These are phyloP conservation scores for Loris lydekkerianus DNA, from an alignment of 2,797 vertebrate genomes.

Conservation along the genomic window DNA sequence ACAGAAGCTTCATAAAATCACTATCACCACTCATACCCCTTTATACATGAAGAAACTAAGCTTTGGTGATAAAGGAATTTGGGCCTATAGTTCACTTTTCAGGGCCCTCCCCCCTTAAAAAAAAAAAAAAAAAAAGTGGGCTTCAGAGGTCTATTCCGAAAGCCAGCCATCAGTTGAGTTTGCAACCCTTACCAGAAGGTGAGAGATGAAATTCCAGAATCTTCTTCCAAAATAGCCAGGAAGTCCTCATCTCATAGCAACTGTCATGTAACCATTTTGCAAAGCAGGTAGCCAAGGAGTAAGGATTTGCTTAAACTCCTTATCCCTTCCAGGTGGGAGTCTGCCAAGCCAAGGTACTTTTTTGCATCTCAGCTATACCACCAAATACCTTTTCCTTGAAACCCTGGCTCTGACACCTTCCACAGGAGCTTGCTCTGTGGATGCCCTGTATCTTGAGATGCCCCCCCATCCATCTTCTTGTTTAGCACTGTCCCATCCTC, in stretches of 20 bases:
- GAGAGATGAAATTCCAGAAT: background rate
- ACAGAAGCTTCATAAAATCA: fast-evolving
- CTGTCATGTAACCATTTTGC: background rate
- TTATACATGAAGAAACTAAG: background rate
- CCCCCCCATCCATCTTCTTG: background rate
- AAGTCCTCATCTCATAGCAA: background rate
- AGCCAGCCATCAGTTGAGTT: background rate
- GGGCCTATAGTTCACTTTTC: background rate
- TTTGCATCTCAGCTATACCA: background rate
- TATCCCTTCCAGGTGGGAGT: background rate
- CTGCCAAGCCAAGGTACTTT: background rate
- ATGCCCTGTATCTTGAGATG: background rate
- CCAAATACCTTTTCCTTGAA: background rate
- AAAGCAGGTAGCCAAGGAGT: background rate
- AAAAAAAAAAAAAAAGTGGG: too few relatives aligned
- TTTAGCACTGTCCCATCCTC: background rate
- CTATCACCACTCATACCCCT: fast-evolving
- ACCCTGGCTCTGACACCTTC: background rate
- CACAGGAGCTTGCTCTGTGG: background rate
- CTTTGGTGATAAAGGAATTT: background rate
- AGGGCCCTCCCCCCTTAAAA: background rate
- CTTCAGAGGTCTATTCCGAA: background rate
- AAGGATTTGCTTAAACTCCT: background rate
- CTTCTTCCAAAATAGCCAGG: background rate
- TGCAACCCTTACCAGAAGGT: background rate